Percentiles rank a stretch among this genome's conserved stretches.
phyloP scores from a whole-genome alignment of 2,797 vertebrate genomes.

The Arctocebus calabarensis region DNA sequence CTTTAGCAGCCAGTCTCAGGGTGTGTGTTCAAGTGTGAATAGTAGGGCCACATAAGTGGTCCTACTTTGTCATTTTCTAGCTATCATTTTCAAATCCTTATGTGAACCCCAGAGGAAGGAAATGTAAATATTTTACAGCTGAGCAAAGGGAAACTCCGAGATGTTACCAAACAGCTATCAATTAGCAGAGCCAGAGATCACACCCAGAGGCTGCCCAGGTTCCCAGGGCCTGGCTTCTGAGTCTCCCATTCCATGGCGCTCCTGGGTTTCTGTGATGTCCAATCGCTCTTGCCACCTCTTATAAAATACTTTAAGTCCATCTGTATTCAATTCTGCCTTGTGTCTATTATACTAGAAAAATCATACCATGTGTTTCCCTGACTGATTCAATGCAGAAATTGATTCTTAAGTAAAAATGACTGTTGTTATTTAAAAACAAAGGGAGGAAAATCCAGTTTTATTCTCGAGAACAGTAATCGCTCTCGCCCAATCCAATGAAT shows the following conservation, averaged over 20 bases:
- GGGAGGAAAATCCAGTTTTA: slow-evolving; percentile 1
- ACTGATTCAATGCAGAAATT: slow-evolving; percentile 47
- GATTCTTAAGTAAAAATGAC: slow-evolving; percentile 68
- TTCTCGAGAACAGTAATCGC: slow-evolving; percentile 51
- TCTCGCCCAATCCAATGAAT: slow-evolving; percentile 68
- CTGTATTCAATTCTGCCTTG: neutral
- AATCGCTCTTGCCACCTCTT: neutral
- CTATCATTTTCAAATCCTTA: neutral
- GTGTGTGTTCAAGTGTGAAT: neutral
- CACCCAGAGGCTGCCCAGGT: neutral
- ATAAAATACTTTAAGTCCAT: neutral
- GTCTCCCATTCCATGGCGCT: neutral
- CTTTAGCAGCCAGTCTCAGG: slow-evolving; percentile 5
- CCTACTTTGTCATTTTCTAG: neutral
- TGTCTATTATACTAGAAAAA: slow-evolving; percentile 56
- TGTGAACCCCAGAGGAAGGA: neutral
- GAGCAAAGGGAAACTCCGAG: neutral
- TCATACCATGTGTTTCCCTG: neutral
- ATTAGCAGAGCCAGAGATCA: neutral
- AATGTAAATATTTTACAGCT: neutral
- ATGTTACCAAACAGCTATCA: neutral
- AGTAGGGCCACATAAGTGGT: too few relatives aligned
- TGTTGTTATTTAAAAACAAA: slow-evolving; percentile 54
- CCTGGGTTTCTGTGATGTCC: neutral
- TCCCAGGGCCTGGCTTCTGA: neutral